Conservation (phyloP, 2,888 invertebrate species). For the Lamellibrachia columna region DNA sequence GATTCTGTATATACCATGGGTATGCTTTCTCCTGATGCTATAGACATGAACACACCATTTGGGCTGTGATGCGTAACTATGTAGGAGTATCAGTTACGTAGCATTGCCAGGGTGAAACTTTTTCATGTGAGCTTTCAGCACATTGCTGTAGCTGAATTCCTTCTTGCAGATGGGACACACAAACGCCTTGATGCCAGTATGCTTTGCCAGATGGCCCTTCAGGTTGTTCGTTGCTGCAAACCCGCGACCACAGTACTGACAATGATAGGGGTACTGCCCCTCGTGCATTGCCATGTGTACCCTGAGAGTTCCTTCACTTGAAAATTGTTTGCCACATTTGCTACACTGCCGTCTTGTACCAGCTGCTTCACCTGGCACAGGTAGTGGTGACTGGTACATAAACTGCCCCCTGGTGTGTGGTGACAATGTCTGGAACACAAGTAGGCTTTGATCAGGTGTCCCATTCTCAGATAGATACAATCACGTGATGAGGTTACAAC, state of each 20-base stretch:
- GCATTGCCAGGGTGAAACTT: not conserved
- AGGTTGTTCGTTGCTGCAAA: slow-evolving; percentile 27
- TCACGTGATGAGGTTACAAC: not conserved
- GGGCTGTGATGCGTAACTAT: no score
- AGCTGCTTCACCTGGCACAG: not conserved
- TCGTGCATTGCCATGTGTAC: not conserved
- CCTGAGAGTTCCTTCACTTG: not conserved
- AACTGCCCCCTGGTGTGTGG: not conserved
- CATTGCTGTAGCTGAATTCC: slow-evolving; percentile 23
- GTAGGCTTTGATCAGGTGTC: not conserved
- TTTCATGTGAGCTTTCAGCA: slow-evolving; percentile 19
- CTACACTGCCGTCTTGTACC: not conserved
- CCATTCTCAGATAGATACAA: not conserved
- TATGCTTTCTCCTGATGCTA: no score
- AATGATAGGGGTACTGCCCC: slow-evolving; percentile 17
- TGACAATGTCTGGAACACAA: slow-evolving; percentile 1
- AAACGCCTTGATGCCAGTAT: slow-evolving; percentile 26
- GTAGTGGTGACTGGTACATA: not conserved
- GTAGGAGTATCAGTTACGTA: not conserved
- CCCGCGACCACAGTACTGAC: slow-evolving; percentile 23
- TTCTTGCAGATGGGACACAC: slow-evolving; percentile 24
- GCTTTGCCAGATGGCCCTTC: slow-evolving; percentile 27
- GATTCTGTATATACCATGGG: no score
- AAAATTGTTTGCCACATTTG: not conserved
- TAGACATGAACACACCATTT: no score